Conservation (phyloP, 2,888 invertebrate genomes). For the Biston stratarius region DNA sequence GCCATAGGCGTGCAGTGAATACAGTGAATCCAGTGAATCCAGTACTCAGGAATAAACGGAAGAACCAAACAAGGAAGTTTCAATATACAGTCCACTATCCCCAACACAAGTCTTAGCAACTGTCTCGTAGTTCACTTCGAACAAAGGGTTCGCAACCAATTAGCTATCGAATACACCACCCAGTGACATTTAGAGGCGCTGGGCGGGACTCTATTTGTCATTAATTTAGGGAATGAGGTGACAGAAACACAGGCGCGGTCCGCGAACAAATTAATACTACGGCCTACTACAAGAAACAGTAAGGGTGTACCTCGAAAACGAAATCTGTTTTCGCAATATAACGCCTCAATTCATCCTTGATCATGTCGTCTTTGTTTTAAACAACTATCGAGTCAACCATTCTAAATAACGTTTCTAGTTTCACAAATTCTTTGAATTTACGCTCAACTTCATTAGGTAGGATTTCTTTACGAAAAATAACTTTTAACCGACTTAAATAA, state of each 20-base stretch:
- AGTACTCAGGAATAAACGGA: no score
- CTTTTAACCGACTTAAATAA: no score
- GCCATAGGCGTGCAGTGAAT: no score
- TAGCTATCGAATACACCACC: slow-evolving; percentile 77
- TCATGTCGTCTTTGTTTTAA: no score
- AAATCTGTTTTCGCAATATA: background rate
- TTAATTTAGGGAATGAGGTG: slow-evolving; percentile 84
- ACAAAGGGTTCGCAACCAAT: slow-evolving; percentile 81
- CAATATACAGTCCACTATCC: no score
- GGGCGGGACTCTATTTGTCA: slow-evolving; percentile 80
- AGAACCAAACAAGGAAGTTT: no score
- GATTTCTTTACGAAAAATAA: no score
- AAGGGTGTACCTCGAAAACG: background rate
- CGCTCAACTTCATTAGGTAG: no score
- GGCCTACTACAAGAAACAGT: slow-evolving; percentile 36
- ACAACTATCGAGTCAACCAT: no score
- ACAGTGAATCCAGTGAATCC: no score
- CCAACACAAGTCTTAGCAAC: slow-evolving; percentile 56
- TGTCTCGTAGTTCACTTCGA: slow-evolving; percentile 47
- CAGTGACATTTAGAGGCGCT: slow-evolving; percentile 72
- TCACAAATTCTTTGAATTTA: no score
- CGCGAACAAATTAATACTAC: slow-evolving; percentile 76
- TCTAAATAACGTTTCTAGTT: no score
- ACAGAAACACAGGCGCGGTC: slow-evolving; percentile 79
- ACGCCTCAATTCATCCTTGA: background rate